Base-by-base conservation (phyloP, 2,797 vertebrate genomes). In the Rhynchonycteris naso region DNA sequence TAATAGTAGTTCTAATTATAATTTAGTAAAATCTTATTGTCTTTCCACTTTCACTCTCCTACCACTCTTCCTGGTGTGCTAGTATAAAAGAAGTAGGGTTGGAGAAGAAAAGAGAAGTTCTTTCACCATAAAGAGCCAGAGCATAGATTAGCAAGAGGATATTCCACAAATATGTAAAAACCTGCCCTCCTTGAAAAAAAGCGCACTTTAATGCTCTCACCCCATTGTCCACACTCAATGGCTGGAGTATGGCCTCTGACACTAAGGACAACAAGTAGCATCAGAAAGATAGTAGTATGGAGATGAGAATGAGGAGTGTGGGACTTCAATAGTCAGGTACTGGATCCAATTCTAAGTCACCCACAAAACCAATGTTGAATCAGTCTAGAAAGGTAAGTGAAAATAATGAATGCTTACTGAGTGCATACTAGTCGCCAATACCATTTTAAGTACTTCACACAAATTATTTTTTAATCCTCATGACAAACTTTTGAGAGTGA, bases 161-260 rank as follows among this genome's bases (percentile, higher is more conserved):
- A 61, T 52, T 84, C 26, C 58, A 22, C 22, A 76, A 76, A 74
- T 66, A 52, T 65, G 10, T 43, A 66, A 93, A 93, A 61, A 3
- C 15, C 12, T 68, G 12, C n/a, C 76, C 1, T 88, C 3, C 9
- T 75, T 18, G 19, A 74, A 16, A 82, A 75, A 71, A 43, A 52
- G 2, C 3, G 18, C 12, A 33, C 18, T 38, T 38, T 19, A 28
- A 13, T 59, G 1, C 5, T 86, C 9, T 50, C 5, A 4, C 0
- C 8, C 5, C 24, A 58, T 75, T 75, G 52, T 65, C 35, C 9
- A 92, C 28, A 4, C 12, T 38, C 22, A 30, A 5, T 11, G 24
- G 5, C 2, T 93, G n/a, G 12, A 59, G 28, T 71, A 19, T 43
- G 68, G 6, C 28, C 21, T 5, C 19, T 72, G 24, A 28, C 21